Conservation (phyloP, 2,113 vertebrate species). For the Echinops telfairi region DNA sequence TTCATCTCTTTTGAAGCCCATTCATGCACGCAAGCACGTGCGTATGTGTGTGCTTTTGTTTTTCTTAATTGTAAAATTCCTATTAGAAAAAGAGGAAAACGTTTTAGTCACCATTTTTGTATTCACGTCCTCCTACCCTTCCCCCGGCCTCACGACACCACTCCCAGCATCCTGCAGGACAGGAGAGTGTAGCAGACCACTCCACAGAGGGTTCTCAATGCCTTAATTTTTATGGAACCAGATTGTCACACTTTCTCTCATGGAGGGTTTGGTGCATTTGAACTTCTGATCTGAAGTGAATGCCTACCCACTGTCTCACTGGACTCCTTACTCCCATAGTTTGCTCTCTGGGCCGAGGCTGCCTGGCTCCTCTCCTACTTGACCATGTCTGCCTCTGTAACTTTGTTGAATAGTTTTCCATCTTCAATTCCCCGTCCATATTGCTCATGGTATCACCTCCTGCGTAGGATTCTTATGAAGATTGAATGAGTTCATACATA, state of each 20-base stretch:
- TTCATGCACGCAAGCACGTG: too few species aligned
- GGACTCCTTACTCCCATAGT: neutral
- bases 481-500: neutral
- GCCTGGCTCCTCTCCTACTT: neutral
- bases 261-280: too few species aligned
- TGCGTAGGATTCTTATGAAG: neutral
- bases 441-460: neutral
- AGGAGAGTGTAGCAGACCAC: neutral
- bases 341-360: neutral
- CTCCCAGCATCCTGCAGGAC: neutral
- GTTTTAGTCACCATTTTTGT: neutral
- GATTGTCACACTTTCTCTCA: too few species aligned
- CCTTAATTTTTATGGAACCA: neutral
- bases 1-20: too few species aligned
- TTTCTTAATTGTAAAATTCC: neutral
- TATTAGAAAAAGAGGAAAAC: slow-evolving; percentile 4
- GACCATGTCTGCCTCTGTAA: neutral
- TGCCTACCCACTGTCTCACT: too few species aligned
- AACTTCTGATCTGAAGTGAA: too few species aligned
- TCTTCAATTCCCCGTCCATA: neutral
- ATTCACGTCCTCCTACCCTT: neutral
- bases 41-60: neutral
- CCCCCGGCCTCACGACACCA: neutral
- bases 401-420: neutral
- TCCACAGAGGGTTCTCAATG: neutral